Base-by-base conservation (phyloP, 1,140 invertebrate species). In the Polypedilum pembai region DNA sequence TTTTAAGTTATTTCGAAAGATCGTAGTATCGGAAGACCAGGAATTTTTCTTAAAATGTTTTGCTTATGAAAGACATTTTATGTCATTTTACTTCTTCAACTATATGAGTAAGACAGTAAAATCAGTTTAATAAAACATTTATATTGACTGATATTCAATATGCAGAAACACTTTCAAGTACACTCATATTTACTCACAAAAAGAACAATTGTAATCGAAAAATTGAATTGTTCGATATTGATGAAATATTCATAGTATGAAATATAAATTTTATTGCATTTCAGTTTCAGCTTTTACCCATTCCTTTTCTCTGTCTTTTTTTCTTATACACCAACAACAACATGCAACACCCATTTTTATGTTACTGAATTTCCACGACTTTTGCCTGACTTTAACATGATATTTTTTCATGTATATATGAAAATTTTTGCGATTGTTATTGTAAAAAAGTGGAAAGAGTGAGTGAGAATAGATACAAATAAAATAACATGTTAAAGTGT, bases 181-280 rank as follows among this genome's bases (percentile, higher is more conserved):
- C 12, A 56, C 15, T n/a, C 10, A 56, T n/a, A 56, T 56, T 56
- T 12, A 56, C n/a, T 56, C 45, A 56, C 45, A 56, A 56, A 56
- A 15, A n/a, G 45, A 56, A 56, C 45, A 56, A n/a, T 56, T n/a
- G n/a, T 12, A 12, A 15, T n/a, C 12, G 45, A 56, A 15, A 15
- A 56, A 15, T 17, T 18, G 18, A 69, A 69, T 18, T 20, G 65
- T 69, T 69, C 65, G 20, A 69, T 69, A 69, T 18, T 69, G 20
- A 69, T 69, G 65, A 69, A 69, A 69, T 69, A 69, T 69, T 69
- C 65, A 69, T 69, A 18, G 17, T 7, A 69, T 69, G 65, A 69
- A 56, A 69, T 18, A 69, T 69, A 69, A 69, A 69, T 69, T 69
- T 69, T 69, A 69, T 69, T 69, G 65, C 65, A 69, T 21, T 69